Evolutionary conservation across 2,113 vertebrate species (phyloP).

Genomic region (Phylloscopus whistleri): DNA sequence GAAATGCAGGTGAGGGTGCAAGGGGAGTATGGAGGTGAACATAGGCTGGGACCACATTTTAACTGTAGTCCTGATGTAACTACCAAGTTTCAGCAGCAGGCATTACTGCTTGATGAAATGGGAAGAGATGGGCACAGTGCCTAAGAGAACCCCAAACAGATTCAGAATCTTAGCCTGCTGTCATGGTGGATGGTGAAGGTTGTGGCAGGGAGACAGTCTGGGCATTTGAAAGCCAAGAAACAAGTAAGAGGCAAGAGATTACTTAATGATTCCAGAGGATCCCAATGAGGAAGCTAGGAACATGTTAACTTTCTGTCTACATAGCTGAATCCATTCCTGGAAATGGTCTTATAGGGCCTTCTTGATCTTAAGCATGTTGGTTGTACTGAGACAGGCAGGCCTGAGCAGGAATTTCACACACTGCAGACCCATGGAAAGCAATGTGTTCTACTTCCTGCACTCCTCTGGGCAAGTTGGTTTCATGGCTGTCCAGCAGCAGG

Average conservation of each 20-base stretch:
- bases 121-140: not conserved
- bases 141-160: not conserved
- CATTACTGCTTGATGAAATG: not conserved
- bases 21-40: not conserved
- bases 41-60: not conserved
- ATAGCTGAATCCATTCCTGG: not conserved
- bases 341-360: not conserved
- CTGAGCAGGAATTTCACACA: not conserved
- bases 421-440: not conserved
- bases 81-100: not conserved
- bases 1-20: not conserved
- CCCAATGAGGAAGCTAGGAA: not conserved
- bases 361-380: not conserved
- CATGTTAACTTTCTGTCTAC: not conserved
- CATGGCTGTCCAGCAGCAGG: not conserved
- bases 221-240: not conserved
- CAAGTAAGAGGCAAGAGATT: not conserved
- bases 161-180: not conserved
- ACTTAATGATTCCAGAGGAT: not conserved
- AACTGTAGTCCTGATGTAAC: not conserved
- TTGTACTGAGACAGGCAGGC: not conserved
- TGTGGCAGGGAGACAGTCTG: not conserved
- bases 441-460: fast-evolving
- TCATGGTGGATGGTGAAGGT: not conserved
- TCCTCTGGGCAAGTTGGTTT: not conserved